Evolutionary conservation across 2,797 vertebrate species (phyloP).

Genomic region (Varecia variegata): DNA sequence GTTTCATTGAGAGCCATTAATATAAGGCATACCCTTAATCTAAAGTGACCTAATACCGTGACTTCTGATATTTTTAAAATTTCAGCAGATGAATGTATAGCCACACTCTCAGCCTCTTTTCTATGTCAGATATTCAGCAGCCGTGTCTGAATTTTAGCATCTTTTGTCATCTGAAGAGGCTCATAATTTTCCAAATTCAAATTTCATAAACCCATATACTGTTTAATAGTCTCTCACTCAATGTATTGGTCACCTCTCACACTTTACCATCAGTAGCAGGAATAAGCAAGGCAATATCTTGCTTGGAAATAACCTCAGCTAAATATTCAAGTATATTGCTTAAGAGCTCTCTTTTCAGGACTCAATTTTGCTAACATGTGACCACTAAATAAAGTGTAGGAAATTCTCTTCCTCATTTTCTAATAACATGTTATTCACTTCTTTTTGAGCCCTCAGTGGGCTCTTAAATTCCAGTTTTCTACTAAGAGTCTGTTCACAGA

Average conservation of each 20-base stretch:
- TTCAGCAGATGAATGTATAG: neutral
- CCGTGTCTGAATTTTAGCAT: neutral
- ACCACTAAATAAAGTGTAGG: neutral
- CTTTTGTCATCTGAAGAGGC: neutral
- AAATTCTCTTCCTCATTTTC: neutral
- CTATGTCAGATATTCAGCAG: neutral
- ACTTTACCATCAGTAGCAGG: neutral
- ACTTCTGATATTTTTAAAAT: neutral
- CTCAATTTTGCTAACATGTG: neutral
- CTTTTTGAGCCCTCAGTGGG: neutral
- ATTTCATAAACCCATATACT: neutral
- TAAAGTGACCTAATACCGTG: neutral
- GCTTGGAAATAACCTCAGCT: neutral
- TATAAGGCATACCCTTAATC: neutral
- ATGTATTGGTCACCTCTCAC: neutral
- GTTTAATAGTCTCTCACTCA: neutral
- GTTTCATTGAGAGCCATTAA: neutral
- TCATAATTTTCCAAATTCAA: neutral
- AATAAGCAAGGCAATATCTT: neutral
- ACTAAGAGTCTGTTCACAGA: neutral
- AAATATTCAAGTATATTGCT: neutral
- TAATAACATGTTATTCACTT: neutral
- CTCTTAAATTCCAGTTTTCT: neutral
- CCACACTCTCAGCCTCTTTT: neutral
- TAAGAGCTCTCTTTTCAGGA: neutral